A percentile compares a stretch with the other conserved stretches of the same genome.
phyloP scores from a whole-genome alignment of 2,888 invertebrate genomes.

The Liopterus haemorrhoidalis region DNA sequence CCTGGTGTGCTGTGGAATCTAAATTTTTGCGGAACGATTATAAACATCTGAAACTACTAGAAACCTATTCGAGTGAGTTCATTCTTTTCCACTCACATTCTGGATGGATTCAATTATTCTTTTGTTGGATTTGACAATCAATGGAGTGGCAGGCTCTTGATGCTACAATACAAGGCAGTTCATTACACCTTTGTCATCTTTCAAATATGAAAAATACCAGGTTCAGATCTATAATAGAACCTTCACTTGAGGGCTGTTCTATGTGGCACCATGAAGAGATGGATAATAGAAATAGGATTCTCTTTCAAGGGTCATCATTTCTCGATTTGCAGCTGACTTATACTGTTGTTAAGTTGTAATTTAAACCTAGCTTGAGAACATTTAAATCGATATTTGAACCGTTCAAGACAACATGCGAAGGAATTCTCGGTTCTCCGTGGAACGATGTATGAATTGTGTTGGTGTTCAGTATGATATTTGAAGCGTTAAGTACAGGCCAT shows the following conservation, averaged over 20 bases:
- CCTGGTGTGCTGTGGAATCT: too few species aligned
- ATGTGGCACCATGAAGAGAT: slow-evolving; percentile 27
- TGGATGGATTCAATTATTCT: slow-evolving; percentile 38
- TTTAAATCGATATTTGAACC: too few species aligned
- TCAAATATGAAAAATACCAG: slow-evolving; percentile 29
- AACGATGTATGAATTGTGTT: too few species aligned
- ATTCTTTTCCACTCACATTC: slow-evolving; percentile 39
- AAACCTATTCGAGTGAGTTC: slow-evolving; percentile 37
- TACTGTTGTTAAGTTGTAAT: slow-evolving; percentile 24
- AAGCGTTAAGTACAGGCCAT: too few species aligned
- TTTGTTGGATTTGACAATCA: slow-evolving; percentile 37
- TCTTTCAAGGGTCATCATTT: slow-evolving; percentile 20
- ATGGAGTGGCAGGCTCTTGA: slow-evolving; percentile 35
- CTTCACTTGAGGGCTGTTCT: slow-evolving; percentile 16
- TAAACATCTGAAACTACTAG: slow-evolving; percentile 34
- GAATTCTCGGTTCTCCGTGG: too few species aligned
- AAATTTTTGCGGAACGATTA: too few species aligned
- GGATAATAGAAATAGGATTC: not conserved
- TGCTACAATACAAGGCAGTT: slow-evolving; percentile 26
- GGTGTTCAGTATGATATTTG: too few species aligned
- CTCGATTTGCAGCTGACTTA: slow-evolving; percentile 27
- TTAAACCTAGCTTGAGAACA: slow-evolving; percentile 15
- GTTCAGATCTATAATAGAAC: slow-evolving; percentile 4
- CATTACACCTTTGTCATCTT: slow-evolving; percentile 37
- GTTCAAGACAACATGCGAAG: too few species aligned